These are phyloP conservation scores for Takifugu ocellatus DNA, from an alignment of 2,797 vertebrate species.

Conservation along the genomic window DNA sequence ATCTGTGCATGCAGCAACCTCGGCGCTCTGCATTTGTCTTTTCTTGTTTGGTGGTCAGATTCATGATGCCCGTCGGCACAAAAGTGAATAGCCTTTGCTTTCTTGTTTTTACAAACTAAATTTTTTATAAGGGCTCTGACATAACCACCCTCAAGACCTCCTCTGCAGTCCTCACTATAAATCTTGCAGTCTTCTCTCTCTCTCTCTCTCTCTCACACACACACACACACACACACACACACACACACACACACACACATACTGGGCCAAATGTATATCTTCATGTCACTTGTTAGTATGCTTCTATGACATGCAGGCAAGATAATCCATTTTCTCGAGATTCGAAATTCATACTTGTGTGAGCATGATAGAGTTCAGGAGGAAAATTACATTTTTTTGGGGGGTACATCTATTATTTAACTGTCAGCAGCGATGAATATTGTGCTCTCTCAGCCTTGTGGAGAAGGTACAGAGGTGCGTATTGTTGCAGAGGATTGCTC, in stretches of 20 bases:
- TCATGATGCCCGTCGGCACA: conserved; percentile 25
- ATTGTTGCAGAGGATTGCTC: conserved; percentile 51
- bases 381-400: conserved; percentile 65
- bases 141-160: conserved; percentile 49
- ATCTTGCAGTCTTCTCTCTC: conserved; percentile 34
- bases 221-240: too few species aligned
- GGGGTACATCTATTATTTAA: conserved; percentile 72
- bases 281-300: conserved; percentile 57
- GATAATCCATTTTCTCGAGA: conserved; percentile 58
- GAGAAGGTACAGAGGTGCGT: conserved; percentile 46
- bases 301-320: conserved; percentile 41
- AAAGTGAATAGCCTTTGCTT: conserved; percentile 27
- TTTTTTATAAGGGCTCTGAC: conserved; percentile 58
- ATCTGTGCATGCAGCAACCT: conserved; percentile 27
- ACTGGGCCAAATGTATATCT: conserved; percentile 35
- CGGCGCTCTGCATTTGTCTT: conserved; percentile 27
- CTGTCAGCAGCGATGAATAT: conserved; percentile 70
- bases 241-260: too few species aligned
- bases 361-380: conserved; percentile 62
- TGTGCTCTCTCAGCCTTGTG: conserved; percentile 58
- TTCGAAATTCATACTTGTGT: conserved; percentile 59
- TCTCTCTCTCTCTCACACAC: neutral
- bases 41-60: conserved; percentile 17
- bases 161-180: conserved; percentile 45
- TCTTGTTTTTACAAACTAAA: conserved; percentile 50